A percentile compares a stretch with the other conserved stretches of the same genome.
Conservation (phyloP, 37 sponge, comb jelly and placozoan species). For the Oscarella lobularis region DNA sequence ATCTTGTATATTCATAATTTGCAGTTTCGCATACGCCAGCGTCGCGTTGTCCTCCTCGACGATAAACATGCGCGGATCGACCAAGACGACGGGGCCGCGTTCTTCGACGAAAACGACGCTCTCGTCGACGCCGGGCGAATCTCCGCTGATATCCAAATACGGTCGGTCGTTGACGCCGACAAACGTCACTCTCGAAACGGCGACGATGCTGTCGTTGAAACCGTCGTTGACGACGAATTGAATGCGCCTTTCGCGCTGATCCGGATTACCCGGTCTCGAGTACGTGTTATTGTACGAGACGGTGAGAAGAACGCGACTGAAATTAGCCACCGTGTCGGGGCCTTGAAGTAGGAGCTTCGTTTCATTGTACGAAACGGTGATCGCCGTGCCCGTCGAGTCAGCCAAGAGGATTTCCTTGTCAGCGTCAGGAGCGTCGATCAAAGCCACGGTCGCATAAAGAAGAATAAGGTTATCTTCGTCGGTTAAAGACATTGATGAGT, state of each 20-base stretch:
- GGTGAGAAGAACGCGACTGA: constrained; percentile 29
- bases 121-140: constrained; percentile 28
- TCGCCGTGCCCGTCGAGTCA: constrained; percentile 9
- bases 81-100: constrained; percentile 40
- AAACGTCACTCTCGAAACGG: constrained; percentile 39
- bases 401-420: constrained; percentile 49
- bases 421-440: constrained; percentile 38
- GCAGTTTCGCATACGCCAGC: constrained; percentile 37
- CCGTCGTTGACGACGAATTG: constrained; percentile 65
- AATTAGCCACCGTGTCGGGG: constrained; percentile 58
- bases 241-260: constrained; percentile 21
- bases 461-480: constrained; percentile 46
- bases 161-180: constrained; percentile 56
- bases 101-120: constrained; percentile 41
- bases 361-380: constrained; percentile 17
- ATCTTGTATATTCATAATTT: constrained; percentile 32
- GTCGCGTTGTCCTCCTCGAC: constrained; percentile 70
- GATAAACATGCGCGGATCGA: constrained; percentile 20
- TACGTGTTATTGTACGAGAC: constrained; percentile 55
- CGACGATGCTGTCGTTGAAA: constrained; percentile 38
- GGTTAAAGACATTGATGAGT: constrained; percentile 11
- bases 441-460: constrained; percentile 17
- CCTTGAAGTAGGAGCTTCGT: constrained; percentile 34
- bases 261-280: constrained; percentile 49
- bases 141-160: constrained; percentile 67